Conservation (phyloP, 1,140 invertebrate species). For the Parasteatoda tepidariorum region DNA sequence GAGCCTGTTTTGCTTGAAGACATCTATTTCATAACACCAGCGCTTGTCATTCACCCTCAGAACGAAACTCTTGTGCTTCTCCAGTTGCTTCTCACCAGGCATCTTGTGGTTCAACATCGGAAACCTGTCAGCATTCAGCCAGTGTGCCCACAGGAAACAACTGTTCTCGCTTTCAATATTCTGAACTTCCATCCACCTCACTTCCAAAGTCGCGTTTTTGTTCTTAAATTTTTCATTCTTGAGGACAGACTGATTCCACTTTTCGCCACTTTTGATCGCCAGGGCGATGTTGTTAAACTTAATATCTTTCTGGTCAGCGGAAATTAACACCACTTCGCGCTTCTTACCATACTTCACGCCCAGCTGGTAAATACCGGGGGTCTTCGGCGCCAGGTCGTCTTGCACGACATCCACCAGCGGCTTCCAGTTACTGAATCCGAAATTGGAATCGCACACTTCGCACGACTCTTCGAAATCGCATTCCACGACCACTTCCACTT, state of each 20-base stretch:
- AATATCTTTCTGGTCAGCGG: background rate
- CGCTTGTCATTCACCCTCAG: background rate
- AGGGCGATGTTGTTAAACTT: background rate
- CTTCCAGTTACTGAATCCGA: slow-evolving; percentile 20
- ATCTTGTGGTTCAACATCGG: background rate
- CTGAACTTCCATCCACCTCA: slow-evolving; percentile 15
- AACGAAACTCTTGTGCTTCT: slow-evolving; percentile 5
- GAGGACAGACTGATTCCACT: background rate
- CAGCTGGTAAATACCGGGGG: background rate
- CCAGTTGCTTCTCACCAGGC: background rate
- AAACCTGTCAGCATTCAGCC: slow-evolving; percentile 11
- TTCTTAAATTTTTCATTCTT: slow-evolving; percentile 22
- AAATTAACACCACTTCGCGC: background rate
- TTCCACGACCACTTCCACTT: slow-evolving; percentile 3
- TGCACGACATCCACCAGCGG: background rate
- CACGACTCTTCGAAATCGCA: slow-evolving; percentile 13
- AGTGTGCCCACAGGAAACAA: slow-evolving; percentile 41
- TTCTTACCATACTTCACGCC: background rate
- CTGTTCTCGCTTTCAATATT: background rate
- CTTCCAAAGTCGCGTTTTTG: background rate
- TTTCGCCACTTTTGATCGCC: background rate
- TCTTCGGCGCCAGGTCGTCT: background rate
- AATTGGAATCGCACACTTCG: slow-evolving; percentile 9
- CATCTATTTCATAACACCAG: slow-evolving; percentile 26
- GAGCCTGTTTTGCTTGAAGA: background rate